Percentiles rank a stretch among this genome's conserved stretches.
Conservation (phyloP, 2,888 invertebrate species). For the Anorthoa munda region DNA sequence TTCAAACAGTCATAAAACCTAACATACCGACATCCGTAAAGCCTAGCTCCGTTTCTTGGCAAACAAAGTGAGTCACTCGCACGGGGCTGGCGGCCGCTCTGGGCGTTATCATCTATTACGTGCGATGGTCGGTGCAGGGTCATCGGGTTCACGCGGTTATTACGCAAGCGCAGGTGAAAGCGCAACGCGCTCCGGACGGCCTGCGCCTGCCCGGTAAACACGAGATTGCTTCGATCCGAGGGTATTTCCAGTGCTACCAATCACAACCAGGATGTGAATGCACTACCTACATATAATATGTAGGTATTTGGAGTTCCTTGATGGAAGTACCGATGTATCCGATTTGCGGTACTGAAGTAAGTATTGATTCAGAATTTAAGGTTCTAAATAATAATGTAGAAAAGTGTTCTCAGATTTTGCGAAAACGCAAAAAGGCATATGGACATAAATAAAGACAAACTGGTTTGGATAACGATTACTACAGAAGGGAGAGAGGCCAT, state of each 20-base stretch:
- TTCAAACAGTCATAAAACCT: background rate
- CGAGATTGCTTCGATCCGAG: conserved; percentile 50
- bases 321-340: background rate
- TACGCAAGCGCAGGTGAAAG: conserved; percentile 60
- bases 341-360: background rate
- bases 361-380: background rate
- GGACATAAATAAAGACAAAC: conserved; percentile 5
- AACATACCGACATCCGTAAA: conserved; percentile 6
- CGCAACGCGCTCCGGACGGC: conserved; percentile 22
- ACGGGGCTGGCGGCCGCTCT: conserved; percentile 11
- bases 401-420: background rate
- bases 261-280: conserved; percentile 27
- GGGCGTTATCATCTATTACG: conserved; percentile 48
- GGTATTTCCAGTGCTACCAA: conserved; percentile 46
- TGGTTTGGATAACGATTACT: conserved; percentile 11
- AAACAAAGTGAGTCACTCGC: conserved; percentile 53
- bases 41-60: conserved; percentile 38
- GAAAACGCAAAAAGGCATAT: background rate
- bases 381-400: background rate
- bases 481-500: conserved; percentile 15
- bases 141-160: conserved; percentile 55
- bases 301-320: conserved; percentile 2
- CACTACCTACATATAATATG: background rate
- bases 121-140: conserved; percentile 46
- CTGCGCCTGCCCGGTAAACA: conserved; percentile 45